These are phyloP conservation scores for Chroicocephalus ridibundus DNA, from an alignment of 2,113 vertebrate genomes.

Conservation along the genomic window DNA sequence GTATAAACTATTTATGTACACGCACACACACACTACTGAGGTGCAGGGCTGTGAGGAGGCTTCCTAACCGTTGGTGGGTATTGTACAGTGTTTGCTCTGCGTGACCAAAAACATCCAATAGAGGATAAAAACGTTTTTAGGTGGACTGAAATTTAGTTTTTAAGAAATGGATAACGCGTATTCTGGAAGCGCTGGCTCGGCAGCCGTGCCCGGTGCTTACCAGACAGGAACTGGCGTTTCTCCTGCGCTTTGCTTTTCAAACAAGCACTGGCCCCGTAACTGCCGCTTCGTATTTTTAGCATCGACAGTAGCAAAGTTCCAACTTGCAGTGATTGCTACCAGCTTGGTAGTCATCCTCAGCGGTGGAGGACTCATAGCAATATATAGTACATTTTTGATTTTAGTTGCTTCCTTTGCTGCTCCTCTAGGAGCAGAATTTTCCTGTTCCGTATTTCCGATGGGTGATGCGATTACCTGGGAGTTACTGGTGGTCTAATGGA, in stretches of 20 bases:
- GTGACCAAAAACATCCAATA: neutral
- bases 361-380: neutral
- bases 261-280: rapidly evolving
- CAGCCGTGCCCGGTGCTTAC: neutral
- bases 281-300: neutral
- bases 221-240: neutral
- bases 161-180: rapidly evolving
- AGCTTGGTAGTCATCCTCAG: neutral
- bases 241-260: neutral
- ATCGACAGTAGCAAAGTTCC: neutral
- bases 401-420: neutral
- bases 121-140: neutral
- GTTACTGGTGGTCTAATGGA: neutral
- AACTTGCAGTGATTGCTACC: neutral
- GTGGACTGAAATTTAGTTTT: neutral
- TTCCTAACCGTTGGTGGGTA: rapidly evolving
- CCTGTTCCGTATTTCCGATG: rapidly evolving
- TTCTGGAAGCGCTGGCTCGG: neutral
- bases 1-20: rapidly evolving
- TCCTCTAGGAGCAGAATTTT: neutral
- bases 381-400: neutral
- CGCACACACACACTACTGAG: rapidly evolving
- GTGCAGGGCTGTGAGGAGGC: neutral
- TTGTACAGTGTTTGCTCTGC: neutral
- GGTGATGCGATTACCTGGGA: neutral